phyloP scores from a whole-genome alignment of 2,113 vertebrate species.

The Odontophorus gujanensis region DNA sequence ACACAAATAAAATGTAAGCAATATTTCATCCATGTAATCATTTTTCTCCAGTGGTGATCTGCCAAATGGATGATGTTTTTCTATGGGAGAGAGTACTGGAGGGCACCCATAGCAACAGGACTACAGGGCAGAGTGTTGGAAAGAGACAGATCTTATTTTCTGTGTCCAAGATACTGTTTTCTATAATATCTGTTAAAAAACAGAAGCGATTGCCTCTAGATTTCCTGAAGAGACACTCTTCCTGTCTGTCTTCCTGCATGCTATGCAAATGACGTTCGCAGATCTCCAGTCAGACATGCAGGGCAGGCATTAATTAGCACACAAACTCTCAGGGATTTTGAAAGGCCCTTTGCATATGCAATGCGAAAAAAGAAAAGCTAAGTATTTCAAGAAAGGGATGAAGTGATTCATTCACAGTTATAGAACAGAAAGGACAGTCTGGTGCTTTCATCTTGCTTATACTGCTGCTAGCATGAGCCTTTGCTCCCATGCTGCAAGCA shows the following conservation, averaged over 20 bases:
- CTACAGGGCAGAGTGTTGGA: not conserved
- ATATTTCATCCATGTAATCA: not conserved
- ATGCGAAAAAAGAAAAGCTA: conserved; percentile 35
- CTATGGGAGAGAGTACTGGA: not conserved
- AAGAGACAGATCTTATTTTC: not conserved
- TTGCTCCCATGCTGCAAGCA: rapidly evolving
- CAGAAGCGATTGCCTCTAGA: not conserved
- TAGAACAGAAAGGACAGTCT: not conserved
- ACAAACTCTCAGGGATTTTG: conserved; percentile 59
- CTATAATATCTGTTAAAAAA: not conserved
- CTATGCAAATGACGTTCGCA: conserved; percentile 31
- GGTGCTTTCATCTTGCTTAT: not conserved
- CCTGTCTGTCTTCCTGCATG: not conserved
- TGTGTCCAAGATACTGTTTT: not conserved
- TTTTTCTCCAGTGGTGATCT: not conserved
- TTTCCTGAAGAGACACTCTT: conserved; percentile 26
- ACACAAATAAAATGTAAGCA: not conserved
- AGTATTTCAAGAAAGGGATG: conserved; percentile 59
- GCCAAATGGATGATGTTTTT: not conserved
- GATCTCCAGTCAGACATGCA: conserved; percentile 40
- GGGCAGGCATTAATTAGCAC: conserved; percentile 49
- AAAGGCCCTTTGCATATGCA: conserved; percentile 66
- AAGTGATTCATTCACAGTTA: conserved; percentile 36
- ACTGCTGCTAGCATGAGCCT: not conserved
- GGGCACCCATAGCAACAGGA: not conserved